phyloP scores from a whole-genome alignment of 1,140 invertebrate genomes.

The Rhyacophila brunnea region DNA sequence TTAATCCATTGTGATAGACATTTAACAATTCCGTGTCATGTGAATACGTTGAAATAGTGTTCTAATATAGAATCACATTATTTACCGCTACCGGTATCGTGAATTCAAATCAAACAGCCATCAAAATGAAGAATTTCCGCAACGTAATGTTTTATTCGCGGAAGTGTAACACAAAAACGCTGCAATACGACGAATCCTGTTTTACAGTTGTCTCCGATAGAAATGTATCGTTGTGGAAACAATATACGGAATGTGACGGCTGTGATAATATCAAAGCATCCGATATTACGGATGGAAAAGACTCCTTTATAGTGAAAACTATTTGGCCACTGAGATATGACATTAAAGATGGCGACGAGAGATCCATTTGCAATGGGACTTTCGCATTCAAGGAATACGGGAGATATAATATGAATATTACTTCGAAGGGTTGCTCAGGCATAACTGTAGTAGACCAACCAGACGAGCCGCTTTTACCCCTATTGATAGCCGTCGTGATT shows the following conservation, averaged over 20 bases:
- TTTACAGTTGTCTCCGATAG: slow-evolving; percentile 14
- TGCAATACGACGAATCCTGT: slow-evolving; percentile 27
- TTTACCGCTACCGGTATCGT: no score
- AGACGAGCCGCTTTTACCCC: slow-evolving; percentile 47
- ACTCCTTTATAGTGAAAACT: slow-evolving; percentile 39
- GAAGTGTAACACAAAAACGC: slow-evolving; percentile 18
- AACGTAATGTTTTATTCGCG: slow-evolving; percentile 28
- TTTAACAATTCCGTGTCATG: no score
- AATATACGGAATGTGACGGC: slow-evolving; percentile 25
- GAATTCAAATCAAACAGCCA: neutral
- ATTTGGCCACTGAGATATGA: slow-evolving; percentile 43
- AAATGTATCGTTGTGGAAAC: slow-evolving; percentile 23
- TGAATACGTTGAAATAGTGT: no score
- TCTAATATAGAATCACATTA: no score
- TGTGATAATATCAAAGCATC: slow-evolving; percentile 18
- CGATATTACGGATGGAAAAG: slow-evolving; percentile 23
- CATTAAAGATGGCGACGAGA: slow-evolving; percentile 37
- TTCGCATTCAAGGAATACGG: slow-evolving; percentile 46
- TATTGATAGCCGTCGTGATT: slow-evolving; percentile 46
- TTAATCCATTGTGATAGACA: no score
- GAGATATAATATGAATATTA: slow-evolving; percentile 45
- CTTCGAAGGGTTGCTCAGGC: slow-evolving; percentile 37
- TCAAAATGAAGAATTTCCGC: slow-evolving; percentile 26
- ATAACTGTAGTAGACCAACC: slow-evolving; percentile 49
- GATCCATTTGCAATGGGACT: slow-evolving; percentile 44